Percentiles rank a stretch among this genome's conserved stretches.
phyloP scores from a whole-genome alignment of 2,113 vertebrate species.

The Trematomus loennbergii region DNA sequence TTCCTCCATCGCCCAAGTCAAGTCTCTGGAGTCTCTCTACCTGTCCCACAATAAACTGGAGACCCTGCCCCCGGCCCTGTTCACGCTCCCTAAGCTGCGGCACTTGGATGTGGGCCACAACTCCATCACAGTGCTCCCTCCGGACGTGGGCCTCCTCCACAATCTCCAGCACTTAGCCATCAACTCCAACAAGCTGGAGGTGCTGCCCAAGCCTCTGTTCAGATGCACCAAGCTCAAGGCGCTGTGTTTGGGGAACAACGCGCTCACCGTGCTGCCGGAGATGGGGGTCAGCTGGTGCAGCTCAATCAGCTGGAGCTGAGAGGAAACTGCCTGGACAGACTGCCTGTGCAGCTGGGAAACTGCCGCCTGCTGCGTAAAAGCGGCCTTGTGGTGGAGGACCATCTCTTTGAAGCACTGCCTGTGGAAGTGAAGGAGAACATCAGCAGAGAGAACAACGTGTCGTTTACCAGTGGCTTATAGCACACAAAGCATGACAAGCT shows the following conservation, averaged over 20 bases:
- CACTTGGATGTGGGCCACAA: constrained; percentile 94
- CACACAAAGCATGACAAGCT: constrained; percentile 31
- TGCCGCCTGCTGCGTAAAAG: constrained; percentile 93
- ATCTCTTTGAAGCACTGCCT: constrained; percentile 95
- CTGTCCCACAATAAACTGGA: constrained; percentile 97
- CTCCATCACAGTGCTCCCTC: constrained; percentile 88
- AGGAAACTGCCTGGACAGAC: constrained; percentile 94
- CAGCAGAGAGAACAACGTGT: constrained; percentile 87
- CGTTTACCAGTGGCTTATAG: constrained; percentile 92
- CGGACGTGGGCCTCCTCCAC: constrained; percentile 91
- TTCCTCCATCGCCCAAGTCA: constrained; percentile 91
- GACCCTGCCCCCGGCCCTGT: constrained; percentile 90
- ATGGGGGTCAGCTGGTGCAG: constrained; percentile 89
- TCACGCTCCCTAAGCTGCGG: constrained; percentile 93
- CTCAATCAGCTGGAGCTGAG: constrained; percentile 94
- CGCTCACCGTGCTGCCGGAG: constrained; percentile 90
- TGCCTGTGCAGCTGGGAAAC: constrained; percentile 89
- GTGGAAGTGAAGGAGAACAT: constrained; percentile 92
- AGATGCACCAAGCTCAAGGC: constrained; percentile 94
- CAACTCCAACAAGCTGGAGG: constrained; percentile 93
- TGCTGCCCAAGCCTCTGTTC: constrained; percentile 93
- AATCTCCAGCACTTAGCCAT: constrained; percentile 94
- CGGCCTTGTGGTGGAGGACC: constrained; percentile 93
- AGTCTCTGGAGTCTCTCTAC: constrained; percentile 93
- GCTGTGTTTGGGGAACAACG: constrained; percentile 93